These are phyloP conservation scores for Empidonax traillii DNA, from an alignment of 2,113 vertebrate species.

Conservation along the genomic window DNA sequence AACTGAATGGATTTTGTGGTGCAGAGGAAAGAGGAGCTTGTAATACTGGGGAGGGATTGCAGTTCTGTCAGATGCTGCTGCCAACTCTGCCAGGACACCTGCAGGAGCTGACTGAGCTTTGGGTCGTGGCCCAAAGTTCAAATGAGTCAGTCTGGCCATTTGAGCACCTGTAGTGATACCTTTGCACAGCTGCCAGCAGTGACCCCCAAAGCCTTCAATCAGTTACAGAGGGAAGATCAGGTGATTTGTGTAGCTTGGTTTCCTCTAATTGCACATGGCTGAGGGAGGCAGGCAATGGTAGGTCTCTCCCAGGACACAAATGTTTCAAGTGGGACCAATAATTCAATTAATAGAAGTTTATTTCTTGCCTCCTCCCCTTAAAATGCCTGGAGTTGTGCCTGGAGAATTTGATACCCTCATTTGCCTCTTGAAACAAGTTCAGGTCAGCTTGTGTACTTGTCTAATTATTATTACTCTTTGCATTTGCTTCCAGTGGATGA, in stretches of 20 bases:
- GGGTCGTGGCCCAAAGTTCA: not conserved
- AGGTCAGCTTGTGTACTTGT: constrained; percentile 81
- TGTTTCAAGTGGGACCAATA: not conserved
- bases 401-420: not conserved
- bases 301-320: not conserved
- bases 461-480: constrained; percentile 92
- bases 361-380: not conserved
- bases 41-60: not conserved
- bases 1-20: not conserved
- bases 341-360: not conserved
- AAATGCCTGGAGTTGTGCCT: not conserved
- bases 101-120: not conserved
- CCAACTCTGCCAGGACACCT: not conserved
- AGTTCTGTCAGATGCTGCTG: not conserved
- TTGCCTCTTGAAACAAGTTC: not conserved
- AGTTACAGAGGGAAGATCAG: not conserved
- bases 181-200: fast-evolving
- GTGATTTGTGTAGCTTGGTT: not conserved
- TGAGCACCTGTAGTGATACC: not conserved
- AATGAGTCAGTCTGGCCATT: not conserved
- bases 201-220: not conserved
- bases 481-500: constrained; percentile 87
- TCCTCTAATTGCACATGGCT: fast-evolving
- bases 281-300: not conserved
- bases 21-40: not conserved